Conservation (phyloP, 2,888 invertebrate species). For the Eupithecia centaureata region DNA sequence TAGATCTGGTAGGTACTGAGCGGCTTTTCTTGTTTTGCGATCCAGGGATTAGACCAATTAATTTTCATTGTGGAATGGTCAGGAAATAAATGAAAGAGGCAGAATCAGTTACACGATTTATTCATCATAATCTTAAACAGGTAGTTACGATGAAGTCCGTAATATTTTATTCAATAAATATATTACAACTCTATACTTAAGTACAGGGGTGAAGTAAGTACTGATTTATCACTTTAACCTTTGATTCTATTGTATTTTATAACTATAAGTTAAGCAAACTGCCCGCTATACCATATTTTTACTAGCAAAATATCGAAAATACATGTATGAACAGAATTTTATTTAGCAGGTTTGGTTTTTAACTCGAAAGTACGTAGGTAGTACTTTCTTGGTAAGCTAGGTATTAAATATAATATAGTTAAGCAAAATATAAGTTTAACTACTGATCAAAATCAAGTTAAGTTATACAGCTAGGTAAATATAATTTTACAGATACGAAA, state of each 20-base stretch:
- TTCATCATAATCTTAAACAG: conserved; percentile 67
- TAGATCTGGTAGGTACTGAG: too few relatives aligned
- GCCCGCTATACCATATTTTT: conserved; percentile 4
- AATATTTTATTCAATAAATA: conserved; percentile 69
- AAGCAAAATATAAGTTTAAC: background rate
- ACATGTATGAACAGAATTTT: background rate
- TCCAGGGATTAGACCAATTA: too few relatives aligned
- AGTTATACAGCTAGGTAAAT: conserved; percentile 17
- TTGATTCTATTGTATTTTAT: conserved; percentile 21
- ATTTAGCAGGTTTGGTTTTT: background rate
- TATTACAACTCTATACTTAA: conserved; percentile 73
- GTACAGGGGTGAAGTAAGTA: conserved; percentile 48
- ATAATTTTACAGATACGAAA: conserved; percentile 25
- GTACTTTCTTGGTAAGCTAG: too few relatives aligned
- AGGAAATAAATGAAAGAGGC: conserved; percentile 35
- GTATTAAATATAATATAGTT: too few relatives aligned
- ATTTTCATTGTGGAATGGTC: too few relatives aligned
- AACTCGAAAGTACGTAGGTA: too few relatives aligned
- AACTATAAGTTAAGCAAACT: conserved; percentile 21
- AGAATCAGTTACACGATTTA: conserved; percentile 71
- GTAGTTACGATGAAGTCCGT: conserved; percentile 64
- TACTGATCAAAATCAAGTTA: background rate
- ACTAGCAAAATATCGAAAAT: background rate
- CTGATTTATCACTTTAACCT: conserved; percentile 30
- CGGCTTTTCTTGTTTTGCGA: too few relatives aligned